Evolutionary conservation across 2,113 vertebrate genomes (phyloP), one percentile per base, ranked within the genome.

Genomic region (Pantherophis guttatus): DNA sequence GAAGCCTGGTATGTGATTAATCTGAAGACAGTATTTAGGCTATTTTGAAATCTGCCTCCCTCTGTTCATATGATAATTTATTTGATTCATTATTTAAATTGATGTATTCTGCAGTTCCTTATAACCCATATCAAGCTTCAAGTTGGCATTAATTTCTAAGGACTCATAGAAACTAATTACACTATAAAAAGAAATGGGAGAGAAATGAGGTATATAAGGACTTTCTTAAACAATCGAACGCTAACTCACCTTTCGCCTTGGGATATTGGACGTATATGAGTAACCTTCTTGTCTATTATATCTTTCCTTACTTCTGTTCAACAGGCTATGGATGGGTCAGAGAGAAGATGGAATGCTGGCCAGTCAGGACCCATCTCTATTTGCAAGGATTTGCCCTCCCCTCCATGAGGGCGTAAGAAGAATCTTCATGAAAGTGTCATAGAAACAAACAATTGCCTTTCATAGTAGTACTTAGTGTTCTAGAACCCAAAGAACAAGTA

Each of bases 341-440:
- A 65, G 33, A 87, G 93, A 90, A 59, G 89, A 88, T 62, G 44
- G 91, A 89, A 94, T 91, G 59, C 62, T 53, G 85, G 39, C n/a
- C 54, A 87, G 89, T 59, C 85, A 90, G 85, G 44, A 33, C 59
- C 48, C 53, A 92, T 89, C 92, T 89, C 54, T 86, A 29, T 90
- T 90, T 59, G 65, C 39, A 52, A n/a, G 8, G 88, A 87, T 81
- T 90, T 92, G 81, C 85, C 88, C 50, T 48, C 39, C 39, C 88
- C 75, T 89, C 91, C 91, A 75, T 75, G 55, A 48, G 81, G 54
- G 21, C 39, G 23, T 88, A 54, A 88, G 62, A 92, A 92, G 91
- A 94, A 94, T 86, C 57, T 94, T 94, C 91, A 70, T 91, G 91
- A 62, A 86, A 85, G 8, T 88, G 93, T 88, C 93, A 88, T 86